Percentiles rank a stretch among this genome's conserved stretches.
phyloP scores from a whole-genome alignment of 2,113 vertebrate genomes.

The Physeter macrocephalus region DNA sequence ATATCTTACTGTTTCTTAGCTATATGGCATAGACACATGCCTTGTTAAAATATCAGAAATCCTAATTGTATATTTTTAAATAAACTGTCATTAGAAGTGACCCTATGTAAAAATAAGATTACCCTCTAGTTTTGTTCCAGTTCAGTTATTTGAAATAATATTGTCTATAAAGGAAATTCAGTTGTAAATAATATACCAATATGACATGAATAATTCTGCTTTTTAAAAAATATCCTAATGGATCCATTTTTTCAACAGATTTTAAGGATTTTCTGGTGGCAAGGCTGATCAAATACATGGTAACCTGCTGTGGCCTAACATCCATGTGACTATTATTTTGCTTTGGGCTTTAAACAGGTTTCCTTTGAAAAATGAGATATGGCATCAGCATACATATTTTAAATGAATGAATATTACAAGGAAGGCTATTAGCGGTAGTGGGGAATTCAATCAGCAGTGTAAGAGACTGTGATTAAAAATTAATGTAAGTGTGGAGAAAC shows the following conservation, averaged over 20 bases:
- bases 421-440: slow-evolving; percentile 74
- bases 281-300: slow-evolving; percentile 60
- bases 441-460: slow-evolving; percentile 77
- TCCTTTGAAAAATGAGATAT: slow-evolving; percentile 78
- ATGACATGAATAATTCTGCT: neutral
- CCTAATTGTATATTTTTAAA: neutral
- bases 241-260: neutral
- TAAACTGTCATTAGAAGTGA: neutral
- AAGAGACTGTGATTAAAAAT: slow-evolving; percentile 82
- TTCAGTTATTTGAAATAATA: slow-evolving; percentile 6
- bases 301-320: slow-evolving; percentile 52
- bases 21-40: neutral
- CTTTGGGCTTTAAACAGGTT: slow-evolving; percentile 69
- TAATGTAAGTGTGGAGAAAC: slow-evolving; percentile 79
- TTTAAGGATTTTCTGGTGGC: slow-evolving; percentile 22
- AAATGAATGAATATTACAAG: slow-evolving; percentile 79
- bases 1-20: neutral
- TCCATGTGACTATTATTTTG: slow-evolving; percentile 62
- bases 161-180: neutral
- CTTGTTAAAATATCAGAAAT: neutral
- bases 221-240: neutral
- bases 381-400: slow-evolving; percentile 74
- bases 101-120: neutral
- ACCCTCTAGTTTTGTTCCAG: neutral
- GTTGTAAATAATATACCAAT: neutral